Evolutionary conservation across 2,888 invertebrate genomes (phyloP).

Genomic region (Phalera bucephala): DNA sequence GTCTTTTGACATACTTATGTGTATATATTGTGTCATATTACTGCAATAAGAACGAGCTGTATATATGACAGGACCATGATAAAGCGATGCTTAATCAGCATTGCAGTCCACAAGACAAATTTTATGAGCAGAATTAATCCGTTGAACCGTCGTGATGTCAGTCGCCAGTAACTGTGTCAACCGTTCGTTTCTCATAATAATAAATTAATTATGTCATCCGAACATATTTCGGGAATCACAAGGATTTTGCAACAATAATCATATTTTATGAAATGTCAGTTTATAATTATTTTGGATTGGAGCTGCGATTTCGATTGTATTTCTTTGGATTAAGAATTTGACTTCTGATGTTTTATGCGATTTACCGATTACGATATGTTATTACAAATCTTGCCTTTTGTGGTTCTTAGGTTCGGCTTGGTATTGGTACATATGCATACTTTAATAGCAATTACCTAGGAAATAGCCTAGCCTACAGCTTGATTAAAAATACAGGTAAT

Average conservation of each 20-base stretch:
- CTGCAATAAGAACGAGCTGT: slow-evolving; percentile 3
- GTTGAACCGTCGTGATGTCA: slow-evolving; percentile 42
- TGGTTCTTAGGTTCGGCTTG: no score
- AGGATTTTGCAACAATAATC: background rate
- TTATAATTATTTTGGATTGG: no score
- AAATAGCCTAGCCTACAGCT: no score
- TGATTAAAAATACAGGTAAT: no score
- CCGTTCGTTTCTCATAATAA: slow-evolving; percentile 53
- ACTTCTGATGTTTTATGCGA: background rate
- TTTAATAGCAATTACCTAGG: no score
- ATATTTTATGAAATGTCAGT: slow-evolving; percentile 1
- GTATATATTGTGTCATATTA: slow-evolving; percentile 9
- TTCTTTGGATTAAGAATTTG: background rate
- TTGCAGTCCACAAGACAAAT: slow-evolving; percentile 46
- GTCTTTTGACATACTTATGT: no score
- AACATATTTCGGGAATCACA: slow-evolving; percentile 20
- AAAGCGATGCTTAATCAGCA: slow-evolving; percentile 38
- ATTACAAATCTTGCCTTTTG: no score
- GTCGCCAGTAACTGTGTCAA: slow-evolving; percentile 55
- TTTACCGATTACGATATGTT: background rate
- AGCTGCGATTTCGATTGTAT: no score
- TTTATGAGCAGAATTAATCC: slow-evolving; percentile 63
- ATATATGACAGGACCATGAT: slow-evolving; percentile 13
- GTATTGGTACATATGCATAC: no score
- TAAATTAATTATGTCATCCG: slow-evolving; percentile 34